A percentile compares a stretch with the other conserved stretches of the same genome.
Conservation (phyloP, 2,113 vertebrate genomes). For the Heptranchias perlo region DNA sequence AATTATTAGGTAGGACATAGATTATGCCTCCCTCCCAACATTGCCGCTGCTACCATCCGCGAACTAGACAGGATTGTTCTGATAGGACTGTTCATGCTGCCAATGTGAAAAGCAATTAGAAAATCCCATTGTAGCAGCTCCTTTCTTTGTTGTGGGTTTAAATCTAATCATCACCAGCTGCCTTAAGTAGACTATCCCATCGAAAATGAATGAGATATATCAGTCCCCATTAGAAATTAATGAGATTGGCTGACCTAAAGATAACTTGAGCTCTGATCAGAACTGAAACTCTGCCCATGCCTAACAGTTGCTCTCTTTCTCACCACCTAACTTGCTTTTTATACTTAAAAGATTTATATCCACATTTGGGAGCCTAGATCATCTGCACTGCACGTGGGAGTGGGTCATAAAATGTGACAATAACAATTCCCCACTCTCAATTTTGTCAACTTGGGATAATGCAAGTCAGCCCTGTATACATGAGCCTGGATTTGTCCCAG, state of each 20-base stretch:
- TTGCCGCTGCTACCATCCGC: not conserved
- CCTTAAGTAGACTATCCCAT: slow-evolving; percentile 31
- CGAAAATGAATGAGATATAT: slow-evolving; percentile 25
- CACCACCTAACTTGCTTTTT: not conserved
- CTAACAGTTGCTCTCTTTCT: not conserved
- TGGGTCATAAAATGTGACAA: not conserved
- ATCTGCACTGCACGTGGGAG: not conserved
- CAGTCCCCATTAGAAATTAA: not conserved
- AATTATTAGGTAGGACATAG: not conserved
- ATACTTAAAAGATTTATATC: not conserved
- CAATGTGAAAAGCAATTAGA: slow-evolving; percentile 19
- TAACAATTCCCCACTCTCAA: not conserved
- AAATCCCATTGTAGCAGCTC: not conserved
- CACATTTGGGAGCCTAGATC: not conserved
- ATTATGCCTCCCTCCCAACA: not conserved
- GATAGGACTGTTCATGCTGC: not conserved
- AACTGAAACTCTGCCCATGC: not conserved
- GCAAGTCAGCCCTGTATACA: not conserved
- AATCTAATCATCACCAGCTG: slow-evolving; percentile 16
- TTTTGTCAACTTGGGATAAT: not conserved
- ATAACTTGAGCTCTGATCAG: not conserved
- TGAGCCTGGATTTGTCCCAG: not conserved
- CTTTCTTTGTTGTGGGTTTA: slow-evolving; percentile 15
- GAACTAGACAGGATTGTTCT: not conserved
- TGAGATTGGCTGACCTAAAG: not conserved